Conservation (phyloP, 2,113 vertebrate species). For the Mirounga angustirostris region DNA sequence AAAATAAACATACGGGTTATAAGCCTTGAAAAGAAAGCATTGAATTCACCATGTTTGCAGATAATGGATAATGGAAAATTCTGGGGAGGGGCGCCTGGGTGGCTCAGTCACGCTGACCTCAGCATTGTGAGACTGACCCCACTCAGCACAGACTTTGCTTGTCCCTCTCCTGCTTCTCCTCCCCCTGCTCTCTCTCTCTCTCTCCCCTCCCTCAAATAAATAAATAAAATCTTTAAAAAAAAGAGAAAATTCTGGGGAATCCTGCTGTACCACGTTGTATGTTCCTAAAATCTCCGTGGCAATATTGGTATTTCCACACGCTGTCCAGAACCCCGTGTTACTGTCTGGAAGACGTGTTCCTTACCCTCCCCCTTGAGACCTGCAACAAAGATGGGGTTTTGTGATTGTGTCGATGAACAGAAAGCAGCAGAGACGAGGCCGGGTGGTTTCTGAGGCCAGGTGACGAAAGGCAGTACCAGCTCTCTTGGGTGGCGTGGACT, state of each 20-base stretch:
- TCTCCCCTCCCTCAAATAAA: too few species aligned
- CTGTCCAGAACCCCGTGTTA: rapidly evolving
- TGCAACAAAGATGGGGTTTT: neutral
- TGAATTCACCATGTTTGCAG: too few species aligned
- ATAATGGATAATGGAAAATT: neutral
- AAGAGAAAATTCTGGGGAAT: neutral
- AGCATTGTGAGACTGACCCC: rapidly evolving
- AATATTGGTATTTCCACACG: rapidly evolving
- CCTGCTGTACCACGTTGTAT: rapidly evolving
- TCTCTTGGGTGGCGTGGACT: rapidly evolving
- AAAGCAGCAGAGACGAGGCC: rapidly evolving
- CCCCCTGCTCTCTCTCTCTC: too few species aligned
- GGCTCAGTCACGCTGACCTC: too few species aligned
- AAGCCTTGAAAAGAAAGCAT: neutral
- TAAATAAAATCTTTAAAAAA: too few species aligned
- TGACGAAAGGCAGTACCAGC: too few species aligned
- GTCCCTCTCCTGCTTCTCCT: too few species aligned
- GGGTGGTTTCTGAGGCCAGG: neutral
- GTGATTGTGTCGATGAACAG: rapidly evolving
- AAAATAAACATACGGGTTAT: rapidly evolving
- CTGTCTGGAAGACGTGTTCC: neutral
- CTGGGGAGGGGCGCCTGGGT: too few species aligned
- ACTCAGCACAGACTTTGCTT: too few species aligned
- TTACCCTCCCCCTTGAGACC: neutral
- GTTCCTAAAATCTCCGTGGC: neutral